Base-by-base conservation (phyloP, 2,797 vertebrate genomes). In the Pogonophryne albipinna region DNA sequence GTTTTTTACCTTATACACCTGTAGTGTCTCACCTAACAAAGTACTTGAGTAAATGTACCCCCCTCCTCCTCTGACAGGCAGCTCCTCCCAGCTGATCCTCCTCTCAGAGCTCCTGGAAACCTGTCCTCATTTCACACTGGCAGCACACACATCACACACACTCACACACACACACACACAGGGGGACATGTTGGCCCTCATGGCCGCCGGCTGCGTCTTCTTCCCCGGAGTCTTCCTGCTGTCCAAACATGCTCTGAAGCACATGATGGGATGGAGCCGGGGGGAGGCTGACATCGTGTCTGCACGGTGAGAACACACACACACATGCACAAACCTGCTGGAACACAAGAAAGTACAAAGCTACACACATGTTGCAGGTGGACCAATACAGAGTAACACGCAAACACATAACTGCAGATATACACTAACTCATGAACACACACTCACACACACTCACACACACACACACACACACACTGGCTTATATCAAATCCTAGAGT, bases 211-310 rank as follows among this genome's bases (percentile, higher is more conserved):
- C 74, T 93, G 93, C 50, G 83, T 96, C 87, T 95, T 97, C 88
- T 97, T 97, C 90, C 96, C 96, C 0, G 96, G 96, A 84, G 94
- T 97, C 61, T 97, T 96, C 89, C 84, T 97, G 62, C 73, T 96
- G 56, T 95, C 94, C 87, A 96, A 95, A 86, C 90, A 79, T 77
- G 87, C 89, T 57, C 93, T 97, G 82, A 94, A 87, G 81, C 82
- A 66, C 59, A 64, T 93, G 83, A 88, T 95, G 91, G 93, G 92
- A 85, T 96, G 96, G 95, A 95, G 89, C 59, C 95, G 96, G 67
- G 94, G 92, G 1, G 96, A 98, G 16, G 95, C 96, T 0, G 92
- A 93, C 80, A 92, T 96, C 34, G 85, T 96, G 38, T 96, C 96
- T 0, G 94, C 97, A 90, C 96, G 96, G 97, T 97, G 62, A 84